Conservation (phyloP, 2,113 vertebrate species). For the Apus apus region DNA sequence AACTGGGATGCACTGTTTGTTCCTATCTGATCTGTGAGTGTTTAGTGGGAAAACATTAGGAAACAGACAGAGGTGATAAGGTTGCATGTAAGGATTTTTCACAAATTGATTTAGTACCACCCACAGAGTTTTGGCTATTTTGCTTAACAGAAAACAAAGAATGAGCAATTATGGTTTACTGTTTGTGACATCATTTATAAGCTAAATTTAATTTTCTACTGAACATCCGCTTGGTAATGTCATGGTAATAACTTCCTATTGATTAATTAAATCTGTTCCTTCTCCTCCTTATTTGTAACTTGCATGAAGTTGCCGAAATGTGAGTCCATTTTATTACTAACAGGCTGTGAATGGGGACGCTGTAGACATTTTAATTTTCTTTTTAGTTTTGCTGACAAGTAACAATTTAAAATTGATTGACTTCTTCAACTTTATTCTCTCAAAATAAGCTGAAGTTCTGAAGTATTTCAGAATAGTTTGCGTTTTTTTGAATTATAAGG, state of each 20-base stretch:
- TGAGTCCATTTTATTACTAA: conserved; percentile 21
- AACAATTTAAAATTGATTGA: conserved; percentile 12
- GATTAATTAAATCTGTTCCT: conserved; percentile 66
- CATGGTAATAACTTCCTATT: conserved; percentile 81
- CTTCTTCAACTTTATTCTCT: not conserved
- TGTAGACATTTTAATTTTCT: conserved; percentile 28
- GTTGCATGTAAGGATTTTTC: conserved; percentile 40
- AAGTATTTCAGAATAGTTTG: not conserved
- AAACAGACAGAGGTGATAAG: conserved; percentile 28
- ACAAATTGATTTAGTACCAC: conserved; percentile 20
- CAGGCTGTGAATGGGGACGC: not conserved
- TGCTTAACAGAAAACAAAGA: conserved; percentile 67
- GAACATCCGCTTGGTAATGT: conserved; percentile 77
- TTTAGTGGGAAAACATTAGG: conserved; percentile 9
- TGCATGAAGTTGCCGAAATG: conserved; percentile 15
- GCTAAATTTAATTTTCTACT: conserved; percentile 81
- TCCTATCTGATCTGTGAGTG: not conserved
- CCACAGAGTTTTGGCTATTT: conserved; percentile 44
- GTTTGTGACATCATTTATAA: conserved; percentile 75
- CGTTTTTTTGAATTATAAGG: not conserved
- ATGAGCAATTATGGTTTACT: conserved; percentile 67
- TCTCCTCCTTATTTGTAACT: conserved; percentile 66
- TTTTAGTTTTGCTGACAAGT: conserved; percentile 17
- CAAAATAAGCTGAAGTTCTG: not conserved
- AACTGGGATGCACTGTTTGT: not conserved